These are phyloP conservation scores for Babyrousa celebensis DNA, from an alignment of 2,797 vertebrate genomes.

Conservation along the genomic window DNA sequence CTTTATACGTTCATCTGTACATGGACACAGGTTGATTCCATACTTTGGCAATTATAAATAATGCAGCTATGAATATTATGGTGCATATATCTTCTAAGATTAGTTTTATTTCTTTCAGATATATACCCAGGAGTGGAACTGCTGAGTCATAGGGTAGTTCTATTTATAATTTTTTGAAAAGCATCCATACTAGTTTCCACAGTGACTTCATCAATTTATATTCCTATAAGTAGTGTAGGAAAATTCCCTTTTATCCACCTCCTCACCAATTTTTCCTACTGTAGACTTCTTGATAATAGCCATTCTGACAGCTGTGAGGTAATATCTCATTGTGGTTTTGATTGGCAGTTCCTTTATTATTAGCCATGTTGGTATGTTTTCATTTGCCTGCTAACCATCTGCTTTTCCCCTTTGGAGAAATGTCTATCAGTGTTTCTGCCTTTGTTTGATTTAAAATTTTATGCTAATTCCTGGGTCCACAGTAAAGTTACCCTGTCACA, in stretches of 20 bases:
- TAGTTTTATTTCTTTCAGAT: background rate
- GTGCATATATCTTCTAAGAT: background rate
- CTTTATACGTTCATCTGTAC: no score
- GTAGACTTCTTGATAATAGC: background rate
- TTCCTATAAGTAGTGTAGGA: no score
- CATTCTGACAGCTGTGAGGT: background rate
- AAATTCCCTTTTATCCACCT: background rate
- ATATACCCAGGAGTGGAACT: background rate
- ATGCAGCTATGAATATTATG: no score
- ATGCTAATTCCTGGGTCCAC: no score
- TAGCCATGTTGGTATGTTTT: background rate
- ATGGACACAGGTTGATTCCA: no score
- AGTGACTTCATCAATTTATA: background rate
- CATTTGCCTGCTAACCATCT: background rate
- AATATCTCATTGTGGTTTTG: background rate
- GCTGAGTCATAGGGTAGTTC: background rate
- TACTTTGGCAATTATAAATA: no score
- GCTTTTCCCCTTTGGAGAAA: background rate
- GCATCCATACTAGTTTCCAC: background rate
- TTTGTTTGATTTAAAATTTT: background rate
- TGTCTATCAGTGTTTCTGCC: background rate
- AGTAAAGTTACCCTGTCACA: no score
- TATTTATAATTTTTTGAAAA: background rate
- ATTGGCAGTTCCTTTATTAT: background rate
- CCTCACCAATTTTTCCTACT: background rate